Percentiles rank a stretch among this genome's conserved stretches.
phyloP scores from a whole-genome alignment of 2,113 vertebrate species.

The Bothrops jararaca region DNA sequence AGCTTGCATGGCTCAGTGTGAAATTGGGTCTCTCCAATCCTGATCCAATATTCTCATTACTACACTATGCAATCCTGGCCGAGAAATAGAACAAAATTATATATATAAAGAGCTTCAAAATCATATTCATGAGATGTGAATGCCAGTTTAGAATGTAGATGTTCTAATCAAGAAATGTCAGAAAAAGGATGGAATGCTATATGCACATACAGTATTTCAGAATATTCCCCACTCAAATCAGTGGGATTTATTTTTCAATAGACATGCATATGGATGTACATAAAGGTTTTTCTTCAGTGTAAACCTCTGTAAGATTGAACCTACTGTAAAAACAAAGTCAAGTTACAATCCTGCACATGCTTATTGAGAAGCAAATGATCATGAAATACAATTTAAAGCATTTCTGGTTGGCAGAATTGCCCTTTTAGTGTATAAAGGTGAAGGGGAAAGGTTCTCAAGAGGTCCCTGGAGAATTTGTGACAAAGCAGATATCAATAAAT shows the following conservation, averaged over 20 bases:
- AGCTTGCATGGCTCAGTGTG: neutral
- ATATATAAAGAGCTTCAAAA: neutral
- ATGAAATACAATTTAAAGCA: neutral
- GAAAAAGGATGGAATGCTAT: neutral
- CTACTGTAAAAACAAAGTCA: neutral
- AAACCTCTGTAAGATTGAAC: neutral
- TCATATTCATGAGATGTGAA: neutral
- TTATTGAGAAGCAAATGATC: neutral
- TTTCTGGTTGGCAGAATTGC: neutral
- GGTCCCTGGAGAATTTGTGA: neutral
- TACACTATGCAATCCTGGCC: neutral
- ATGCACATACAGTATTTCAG: neutral
- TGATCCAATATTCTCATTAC: neutral
- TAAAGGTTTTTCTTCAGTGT: neutral
- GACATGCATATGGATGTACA: neutral
- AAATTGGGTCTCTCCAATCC: neutral
- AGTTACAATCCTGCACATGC: neutral
- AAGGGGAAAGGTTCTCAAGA: neutral
- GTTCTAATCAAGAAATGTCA: neutral
- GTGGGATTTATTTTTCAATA: neutral
- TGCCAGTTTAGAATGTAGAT: neutral
- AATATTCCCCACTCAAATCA: neutral
- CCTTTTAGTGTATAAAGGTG: neutral
- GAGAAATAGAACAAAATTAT: neutral
- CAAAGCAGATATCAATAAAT: conserved; percentile 10